Percentiles rank a stretch among this genome's conserved stretches.
phyloP scores from a whole-genome alignment of 2,113 vertebrate genomes.

The Ardeotis arabs region DNA sequence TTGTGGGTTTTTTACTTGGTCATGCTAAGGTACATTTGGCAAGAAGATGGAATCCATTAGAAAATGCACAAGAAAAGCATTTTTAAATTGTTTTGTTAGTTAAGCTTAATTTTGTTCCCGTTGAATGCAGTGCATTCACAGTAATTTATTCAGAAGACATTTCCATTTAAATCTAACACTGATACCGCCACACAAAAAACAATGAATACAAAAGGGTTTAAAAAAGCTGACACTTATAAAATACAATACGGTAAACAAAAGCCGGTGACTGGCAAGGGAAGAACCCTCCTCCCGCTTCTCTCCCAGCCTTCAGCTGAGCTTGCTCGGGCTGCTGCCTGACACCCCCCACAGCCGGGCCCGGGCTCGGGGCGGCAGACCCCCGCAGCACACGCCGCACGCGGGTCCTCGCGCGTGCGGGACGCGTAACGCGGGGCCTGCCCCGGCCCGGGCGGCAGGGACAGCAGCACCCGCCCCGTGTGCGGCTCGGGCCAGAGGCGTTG shows the following conservation, averaged over 20 bases:
- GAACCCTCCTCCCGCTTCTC: background rate
- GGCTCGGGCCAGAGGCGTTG: fast-evolving
- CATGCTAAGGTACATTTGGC: background rate
- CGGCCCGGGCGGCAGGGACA: background rate
- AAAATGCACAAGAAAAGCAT: slow-evolving; percentile 10
- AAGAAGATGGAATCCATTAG: background rate
- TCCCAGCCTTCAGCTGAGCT: background rate
- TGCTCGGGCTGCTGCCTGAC: background rate
- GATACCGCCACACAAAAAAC: background rate
- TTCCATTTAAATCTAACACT: slow-evolving; percentile 38
- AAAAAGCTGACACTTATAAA: background rate
- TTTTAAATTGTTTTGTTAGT: slow-evolving; percentile 33
- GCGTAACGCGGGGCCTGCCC: background rate
- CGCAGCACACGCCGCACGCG: background rate
- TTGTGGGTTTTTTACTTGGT: background rate
- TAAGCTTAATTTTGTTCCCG: slow-evolving; percentile 29
- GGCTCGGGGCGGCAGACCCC: too few relatives aligned
- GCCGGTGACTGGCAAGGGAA: background rate
- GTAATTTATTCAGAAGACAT: slow-evolving; percentile 14
- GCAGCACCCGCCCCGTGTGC: fast-evolving
- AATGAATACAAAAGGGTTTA: background rate
- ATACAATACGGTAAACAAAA: background rate
- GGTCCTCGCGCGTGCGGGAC: background rate
- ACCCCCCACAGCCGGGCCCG: background rate
- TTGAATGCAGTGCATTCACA: background rate